Evolutionary conservation across 2,113 vertebrate genomes (phyloP).

Genomic region (Genyomyrus donnyi): DNA sequence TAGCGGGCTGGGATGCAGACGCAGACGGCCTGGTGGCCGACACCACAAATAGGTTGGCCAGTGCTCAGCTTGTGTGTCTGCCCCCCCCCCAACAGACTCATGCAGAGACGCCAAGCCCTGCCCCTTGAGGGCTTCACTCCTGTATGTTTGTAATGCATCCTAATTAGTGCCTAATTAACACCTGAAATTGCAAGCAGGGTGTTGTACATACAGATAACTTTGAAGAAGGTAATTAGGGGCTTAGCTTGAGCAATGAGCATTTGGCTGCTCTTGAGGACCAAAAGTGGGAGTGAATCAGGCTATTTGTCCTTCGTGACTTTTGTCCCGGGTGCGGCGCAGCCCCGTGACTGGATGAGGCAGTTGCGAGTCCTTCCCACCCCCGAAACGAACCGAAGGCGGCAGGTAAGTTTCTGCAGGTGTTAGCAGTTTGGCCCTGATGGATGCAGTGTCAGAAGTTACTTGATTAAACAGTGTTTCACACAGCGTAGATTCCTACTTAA

Average conservation of each 20-base stretch:
- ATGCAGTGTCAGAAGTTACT: slow-evolving; percentile 65
- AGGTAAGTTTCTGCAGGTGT: slow-evolving; percentile 43
- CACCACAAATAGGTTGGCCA: not conserved
- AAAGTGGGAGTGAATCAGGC: not conserved
- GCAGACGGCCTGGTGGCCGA: not conserved
- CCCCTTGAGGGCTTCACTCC: not conserved
- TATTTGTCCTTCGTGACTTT: not conserved
- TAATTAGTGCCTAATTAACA: slow-evolving; percentile 4
- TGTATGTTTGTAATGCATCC: slow-evolving; percentile 17
- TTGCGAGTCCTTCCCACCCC: not conserved
- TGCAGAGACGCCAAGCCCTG: not conserved
- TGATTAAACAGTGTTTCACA: slow-evolving; percentile 79
- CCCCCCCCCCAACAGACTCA: not conserved
- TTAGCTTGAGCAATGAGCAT: not conserved
- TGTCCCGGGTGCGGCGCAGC: not conserved
- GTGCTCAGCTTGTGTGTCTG: not conserved
- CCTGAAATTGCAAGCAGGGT: not conserved
- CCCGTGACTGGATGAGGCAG: not conserved
- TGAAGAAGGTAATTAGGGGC: not conserved
- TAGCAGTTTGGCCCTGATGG: slow-evolving; percentile 64
- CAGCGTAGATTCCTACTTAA: slow-evolving; percentile 87
- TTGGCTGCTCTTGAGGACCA: not conserved
- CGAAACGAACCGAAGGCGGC: not conserved
- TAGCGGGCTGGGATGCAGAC: not conserved
- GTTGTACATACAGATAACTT: not conserved